Conservation (phyloP, 2,797 vertebrate species). For the Halcyon chelicuti region DNA sequence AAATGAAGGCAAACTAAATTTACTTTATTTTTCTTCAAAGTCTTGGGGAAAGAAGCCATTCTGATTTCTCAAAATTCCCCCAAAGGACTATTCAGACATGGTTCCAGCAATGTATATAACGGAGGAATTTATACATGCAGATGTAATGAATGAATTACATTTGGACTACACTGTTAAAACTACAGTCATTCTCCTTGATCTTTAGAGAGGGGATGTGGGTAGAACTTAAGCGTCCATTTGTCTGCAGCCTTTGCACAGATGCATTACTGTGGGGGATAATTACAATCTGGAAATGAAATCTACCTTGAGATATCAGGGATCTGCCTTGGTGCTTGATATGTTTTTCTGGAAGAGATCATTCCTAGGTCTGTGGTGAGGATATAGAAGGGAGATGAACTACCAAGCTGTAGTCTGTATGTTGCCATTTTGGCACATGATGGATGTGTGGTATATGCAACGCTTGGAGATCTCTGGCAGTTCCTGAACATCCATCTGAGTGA, state of each 20-base stretch:
- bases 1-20: not conserved
- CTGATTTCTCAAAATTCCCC: not conserved
- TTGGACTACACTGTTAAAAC: not conserved
- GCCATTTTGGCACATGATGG: not conserved
- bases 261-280: not conserved
- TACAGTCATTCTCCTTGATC: not conserved
- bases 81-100: not conserved
- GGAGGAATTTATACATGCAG: not conserved
- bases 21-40: not conserved
- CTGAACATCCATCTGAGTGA: not conserved
- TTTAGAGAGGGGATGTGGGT: rapidly evolving
- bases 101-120: not conserved
- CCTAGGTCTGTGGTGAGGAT: not conserved
- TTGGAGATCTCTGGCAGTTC: not conserved
- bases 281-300: not conserved
- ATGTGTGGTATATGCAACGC: not conserved
- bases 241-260: not conserved
- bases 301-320: not conserved
- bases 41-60: not conserved
- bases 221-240: rapidly evolving
- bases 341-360: not conserved
- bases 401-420: not conserved
- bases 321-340: not conserved
- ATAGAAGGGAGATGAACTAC: not conserved
- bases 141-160: not conserved